Base-by-base conservation (phyloP, 2,113 vertebrate genomes). In the Phylloscopus trochiloides region DNA sequence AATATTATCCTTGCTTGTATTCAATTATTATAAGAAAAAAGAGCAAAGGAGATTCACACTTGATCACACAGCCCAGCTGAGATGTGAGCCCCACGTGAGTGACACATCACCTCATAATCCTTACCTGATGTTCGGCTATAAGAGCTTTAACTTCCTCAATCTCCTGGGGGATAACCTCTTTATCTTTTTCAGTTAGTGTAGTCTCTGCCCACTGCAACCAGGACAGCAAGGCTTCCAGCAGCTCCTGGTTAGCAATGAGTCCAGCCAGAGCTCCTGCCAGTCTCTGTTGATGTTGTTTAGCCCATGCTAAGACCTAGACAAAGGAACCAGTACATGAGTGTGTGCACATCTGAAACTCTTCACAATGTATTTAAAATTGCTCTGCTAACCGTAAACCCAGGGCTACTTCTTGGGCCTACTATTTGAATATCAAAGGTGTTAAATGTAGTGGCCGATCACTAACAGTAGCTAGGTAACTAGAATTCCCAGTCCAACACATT, bases 191-290 rank as follows among this genome's bases (percentile, higher is more conserved):
- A 6, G 94, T 98, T 13, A 99, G 98, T 4, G 98, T 99, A 32
- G 98, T 98, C 96, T 99, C 99, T 29, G 99, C 99, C 99, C 99
- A 99, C 90, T 99, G 99, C 43, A 99, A 95, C 99, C 99, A 99
- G 6, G 97, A 97, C 84, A 99, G 97, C 88, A 99, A 97, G 54
- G 98, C 98, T 97, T 99, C 99, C 97, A 99, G 88, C 93, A 99
- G 82, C 40, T 99, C 99, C 92, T 99, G 99, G 81, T 98, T 99
- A 83, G 98, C 98, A 57, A 99, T 97, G 90, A 99, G 97, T 57
- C 98, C 99, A 21, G 97, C 98, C 92, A 99, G 98, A 21, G 99
- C 99, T 31, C 97, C 96, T n/a, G 98, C 97, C 91, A 99, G 94
- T 72, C 99, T 97, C 97, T 99, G 99, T 50, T 99, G 99, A 97